Conservation (phyloP, 2,888 invertebrate species). For the Drosophila mimica region DNA sequence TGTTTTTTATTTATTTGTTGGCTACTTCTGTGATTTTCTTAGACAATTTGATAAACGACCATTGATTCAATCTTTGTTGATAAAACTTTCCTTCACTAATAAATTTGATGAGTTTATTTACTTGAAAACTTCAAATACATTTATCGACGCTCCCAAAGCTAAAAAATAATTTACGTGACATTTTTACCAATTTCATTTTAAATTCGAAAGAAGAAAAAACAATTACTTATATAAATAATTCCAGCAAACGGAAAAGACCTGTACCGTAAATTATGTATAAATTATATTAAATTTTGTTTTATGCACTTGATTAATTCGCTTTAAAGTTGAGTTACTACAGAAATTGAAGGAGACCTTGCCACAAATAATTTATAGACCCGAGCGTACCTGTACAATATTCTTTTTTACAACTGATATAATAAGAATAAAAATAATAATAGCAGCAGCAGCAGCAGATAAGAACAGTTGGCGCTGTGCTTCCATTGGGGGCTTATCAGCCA, state of each 20-base stretch:
- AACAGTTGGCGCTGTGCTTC: neutral
- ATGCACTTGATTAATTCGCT: slow-evolving; percentile 60
- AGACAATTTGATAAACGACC: slow-evolving; percentile 8
- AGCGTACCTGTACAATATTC: slow-evolving; percentile 3
- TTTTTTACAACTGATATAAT: slow-evolving; percentile 22
- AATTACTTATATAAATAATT: slow-evolving; percentile 61
- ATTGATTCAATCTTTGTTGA: slow-evolving; percentile 15
- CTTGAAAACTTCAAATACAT: neutral
- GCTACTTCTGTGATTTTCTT: neutral
- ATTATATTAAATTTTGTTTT: slow-evolving; percentile 44
- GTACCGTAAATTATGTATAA: slow-evolving; percentile 67
- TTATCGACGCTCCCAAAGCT: neutral
- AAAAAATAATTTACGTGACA: slow-evolving; percentile 58
- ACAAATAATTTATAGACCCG: neutral
- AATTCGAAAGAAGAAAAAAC: slow-evolving; percentile 33
- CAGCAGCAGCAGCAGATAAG: slow-evolving; percentile 19
- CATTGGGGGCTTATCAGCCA: slow-evolving; percentile 23
- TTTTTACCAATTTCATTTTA: slow-evolving; percentile 52
- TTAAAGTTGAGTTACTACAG: slow-evolving; percentile 47
- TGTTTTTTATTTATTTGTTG: slow-evolving; percentile 1
- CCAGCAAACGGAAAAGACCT: slow-evolving; percentile 58
- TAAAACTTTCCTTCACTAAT: slow-evolving; percentile 18
- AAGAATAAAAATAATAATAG: slow-evolving; percentile 3
- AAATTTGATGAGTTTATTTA: slow-evolving; percentile 28
- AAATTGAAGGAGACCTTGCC: slow-evolving; percentile 6